A percentile compares a stretch with the other conserved stretches of the same genome.
Evolutionary conservation across 2,797 vertebrate species (phyloP).

Genomic region (Sebastes matsubarae): DNA sequence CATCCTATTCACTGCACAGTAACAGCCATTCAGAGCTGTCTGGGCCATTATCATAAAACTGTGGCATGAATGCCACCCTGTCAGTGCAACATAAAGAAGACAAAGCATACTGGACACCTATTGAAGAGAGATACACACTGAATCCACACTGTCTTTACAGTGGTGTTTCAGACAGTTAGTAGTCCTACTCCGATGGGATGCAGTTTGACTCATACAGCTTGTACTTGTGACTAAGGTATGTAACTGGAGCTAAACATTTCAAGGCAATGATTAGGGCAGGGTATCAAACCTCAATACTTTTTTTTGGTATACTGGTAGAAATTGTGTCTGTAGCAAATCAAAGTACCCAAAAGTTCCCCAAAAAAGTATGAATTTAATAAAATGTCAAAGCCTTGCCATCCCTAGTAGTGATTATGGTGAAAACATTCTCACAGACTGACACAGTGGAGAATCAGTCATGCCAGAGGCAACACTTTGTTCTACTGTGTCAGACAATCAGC

Average conservation of each 20-base stretch:
- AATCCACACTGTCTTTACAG: neutral
- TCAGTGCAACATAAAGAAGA: slow-evolving; percentile 8
- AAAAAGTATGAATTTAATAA: neutral
- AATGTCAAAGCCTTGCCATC: neutral
- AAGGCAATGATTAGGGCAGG: neutral
- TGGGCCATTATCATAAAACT: slow-evolving; percentile 36
- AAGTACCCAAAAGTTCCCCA: neutral
- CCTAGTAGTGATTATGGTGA: neutral
- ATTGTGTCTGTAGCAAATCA: neutral
- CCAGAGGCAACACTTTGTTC: slow-evolving; percentile 53
- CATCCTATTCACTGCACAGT: slow-evolving; percentile 36
- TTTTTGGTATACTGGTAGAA: neutral
- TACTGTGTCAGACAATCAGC: slow-evolving; percentile 44
- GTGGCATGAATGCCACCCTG: slow-evolving; percentile 24
- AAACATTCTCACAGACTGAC: slow-evolving; percentile 19
- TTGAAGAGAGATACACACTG: neutral
- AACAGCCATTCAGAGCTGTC: slow-evolving; percentile 19
- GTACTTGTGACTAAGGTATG: neutral
- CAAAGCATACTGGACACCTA: slow-evolving; percentile 1
- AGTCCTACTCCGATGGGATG: neutral
- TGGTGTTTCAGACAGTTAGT: neutral
- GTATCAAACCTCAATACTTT: neutral
- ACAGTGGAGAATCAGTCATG: slow-evolving; percentile 7
- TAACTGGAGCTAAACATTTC: neutral
- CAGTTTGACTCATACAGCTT: neutral